Evolutionary conservation across 2,113 vertebrate species (phyloP), one percentile per base, ranked within the genome.

Genomic region (Hipposideros armiger): DNA sequence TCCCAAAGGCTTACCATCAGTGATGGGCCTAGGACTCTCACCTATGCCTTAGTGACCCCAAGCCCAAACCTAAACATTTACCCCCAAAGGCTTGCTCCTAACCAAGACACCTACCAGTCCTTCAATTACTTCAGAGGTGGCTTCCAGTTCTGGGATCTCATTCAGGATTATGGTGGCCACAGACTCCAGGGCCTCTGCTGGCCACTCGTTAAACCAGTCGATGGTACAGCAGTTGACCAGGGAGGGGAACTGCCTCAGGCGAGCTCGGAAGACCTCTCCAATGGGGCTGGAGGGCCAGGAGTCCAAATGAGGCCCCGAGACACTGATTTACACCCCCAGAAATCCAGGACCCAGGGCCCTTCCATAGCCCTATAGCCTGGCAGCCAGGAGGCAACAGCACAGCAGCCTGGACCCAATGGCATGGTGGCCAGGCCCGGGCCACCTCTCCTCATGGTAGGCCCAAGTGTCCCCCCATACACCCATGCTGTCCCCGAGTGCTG

Each of bases 181-280:
- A 0, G 99, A 99, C 72, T 99, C 97, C 95, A 99, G 98, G 26
- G 99, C 99, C 97, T 99, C 99, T 50, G 98, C 91, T 28, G 99
- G 99, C 99, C 99, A 99, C 93, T 99, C 98, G 0, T 98, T 99
- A 98, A 99, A 99, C 99, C 99, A 99, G 98, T 99, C 99, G 2
- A 99, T 99, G 50, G 99, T 99, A 70, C 99, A 99, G 98, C 99
- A 99, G 82, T 99, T 99, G 96, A 99, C 99, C 4, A 99, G 98
- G 2, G 99, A 99, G 45, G 99, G 99, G 96, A 99, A 99, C 98
- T 99, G 99, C 88, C 99, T 98, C 95, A 99, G 96, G 47, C 98
- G 98, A 30, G 99, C 98, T 1, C 99, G 98, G 97, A 99, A 99
- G 67, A 99, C 97, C 95, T 99, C 99, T 94, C 99, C 99, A 0